These are phyloP conservation scores for Carapus acus DNA, from an alignment of 2,797 vertebrate species.

Conservation along the genomic window DNA sequence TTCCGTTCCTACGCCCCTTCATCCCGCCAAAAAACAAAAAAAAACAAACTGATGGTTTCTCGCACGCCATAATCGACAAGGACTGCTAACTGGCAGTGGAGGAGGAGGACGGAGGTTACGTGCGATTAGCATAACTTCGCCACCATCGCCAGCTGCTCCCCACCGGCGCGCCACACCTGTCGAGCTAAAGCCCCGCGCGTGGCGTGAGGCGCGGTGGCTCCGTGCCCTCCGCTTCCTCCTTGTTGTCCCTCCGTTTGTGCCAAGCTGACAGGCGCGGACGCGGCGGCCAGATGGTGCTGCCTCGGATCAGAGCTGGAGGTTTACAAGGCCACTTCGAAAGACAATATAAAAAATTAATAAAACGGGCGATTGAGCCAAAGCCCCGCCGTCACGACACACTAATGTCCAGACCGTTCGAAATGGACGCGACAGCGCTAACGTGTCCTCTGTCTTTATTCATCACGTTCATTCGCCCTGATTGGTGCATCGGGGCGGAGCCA, in stretches of 20 bases:
- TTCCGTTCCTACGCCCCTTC: constrained; percentile 7
- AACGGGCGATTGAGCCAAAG: constrained; percentile 49
- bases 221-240: constrained; percentile 59
- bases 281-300: constrained; percentile 63
- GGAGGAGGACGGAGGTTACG: constrained; percentile 32
- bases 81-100: constrained; percentile 29
- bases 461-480: constrained; percentile 13
- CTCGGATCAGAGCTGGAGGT: constrained; percentile 37
- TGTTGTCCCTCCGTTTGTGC: constrained; percentile 60
- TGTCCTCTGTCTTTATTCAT: constrained; percentile 10
- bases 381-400: constrained; percentile 20
- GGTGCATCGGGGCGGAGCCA: not conserved
- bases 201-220: constrained; percentile 59
- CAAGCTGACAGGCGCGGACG: constrained; percentile 55
- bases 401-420: constrained; percentile 27
- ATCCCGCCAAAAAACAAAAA: constrained; percentile 14
- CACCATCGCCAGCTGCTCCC: constrained; percentile 65
- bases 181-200: constrained; percentile 50
- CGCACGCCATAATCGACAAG: constrained; percentile 27
- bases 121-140: constrained; percentile 57
- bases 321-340: constrained; percentile 53
- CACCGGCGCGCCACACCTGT: constrained; percentile 60
- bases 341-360: constrained; percentile 49
- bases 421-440: constrained; percentile 11
- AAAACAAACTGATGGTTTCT: constrained; percentile 28